Base-by-base conservation (phyloP, 64 coral and sea anemone genomes). In the Dendronephthya gigantea region DNA sequence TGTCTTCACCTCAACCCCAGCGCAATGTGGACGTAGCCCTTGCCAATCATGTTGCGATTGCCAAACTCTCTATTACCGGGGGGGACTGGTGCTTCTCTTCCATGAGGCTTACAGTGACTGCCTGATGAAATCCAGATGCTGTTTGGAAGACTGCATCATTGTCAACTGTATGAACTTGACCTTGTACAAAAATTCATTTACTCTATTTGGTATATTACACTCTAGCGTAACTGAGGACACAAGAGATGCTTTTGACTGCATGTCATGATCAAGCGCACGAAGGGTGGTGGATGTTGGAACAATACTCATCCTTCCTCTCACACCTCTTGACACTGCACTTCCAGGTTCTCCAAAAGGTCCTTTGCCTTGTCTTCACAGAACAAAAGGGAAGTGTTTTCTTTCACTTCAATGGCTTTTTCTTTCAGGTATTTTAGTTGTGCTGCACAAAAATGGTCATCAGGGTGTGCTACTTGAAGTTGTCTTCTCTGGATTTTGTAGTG, bases 331-430 rank as follows among this genome's bases (percentile, higher is more conserved):
- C 12, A 90, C 88, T 41, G 82, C 82, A 41, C 22, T 45, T 14
- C 83, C 82, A 50, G 88, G 62, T 34, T 90, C 82, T 47, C 88
- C 88, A 79, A 90, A 9, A 85, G 58, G 58, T 31, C 84, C 88
- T 84, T 90, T 90, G 88, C 82, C 31, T 90, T 90, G 82, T 90
- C 82, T 36, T 85, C 65, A 72, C 88, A 88, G 32, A 88, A 83
- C 28, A 56, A 82, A 22, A 88, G 32, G 62, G 40, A 48, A 52
- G 25, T 50, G 49, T 39, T 36, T 66, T 59, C 19, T 48, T 49
- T 74, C 38, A 84, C 0, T 84, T 84, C 3, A 90, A 84, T 32
- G 23, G 88, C 82, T 32, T 39, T 62, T 0, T 59, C 34, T 84
- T 35, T 59, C 56, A 75, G 3, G 82, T 89, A 89, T 12, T 84